Evolutionary conservation across 2,888 invertebrate genomes (phyloP).

Genomic region (Drosophila cognata): DNA sequence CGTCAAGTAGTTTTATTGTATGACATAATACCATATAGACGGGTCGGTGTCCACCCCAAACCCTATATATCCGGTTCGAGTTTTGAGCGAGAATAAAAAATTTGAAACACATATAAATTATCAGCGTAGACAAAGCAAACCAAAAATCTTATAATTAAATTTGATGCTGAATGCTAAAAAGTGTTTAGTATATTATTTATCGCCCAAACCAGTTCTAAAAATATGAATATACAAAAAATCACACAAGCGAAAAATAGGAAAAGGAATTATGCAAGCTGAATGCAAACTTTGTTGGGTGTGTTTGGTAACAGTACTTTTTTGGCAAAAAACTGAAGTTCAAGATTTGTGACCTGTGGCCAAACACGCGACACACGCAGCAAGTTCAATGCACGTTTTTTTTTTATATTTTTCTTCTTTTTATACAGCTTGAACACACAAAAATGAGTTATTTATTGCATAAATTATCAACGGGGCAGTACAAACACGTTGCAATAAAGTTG

Average conservation of each 20-base stretch:
- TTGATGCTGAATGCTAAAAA: constrained; percentile 61
- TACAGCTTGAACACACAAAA: not conserved
- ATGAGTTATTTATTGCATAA: constrained; percentile 24
- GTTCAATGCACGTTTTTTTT: constrained; percentile 57
- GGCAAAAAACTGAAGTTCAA: constrained; percentile 38
- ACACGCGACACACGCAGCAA: constrained; percentile 19
- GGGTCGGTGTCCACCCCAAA: constrained; percentile 21
- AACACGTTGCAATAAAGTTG: constrained; percentile 26
- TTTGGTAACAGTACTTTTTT: constrained; percentile 27
- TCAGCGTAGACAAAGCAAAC: constrained; percentile 32
- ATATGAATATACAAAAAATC: constrained; percentile 9
- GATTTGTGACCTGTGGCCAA: constrained; percentile 31
- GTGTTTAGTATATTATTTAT: constrained; percentile 63
- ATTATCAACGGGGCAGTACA: constrained; percentile 11
- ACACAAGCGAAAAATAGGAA: not conserved
- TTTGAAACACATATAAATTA: constrained; percentile 53
- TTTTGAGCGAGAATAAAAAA: constrained; percentile 20
- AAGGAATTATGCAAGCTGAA: constrained; percentile 23
- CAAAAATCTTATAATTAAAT: constrained; percentile 60
- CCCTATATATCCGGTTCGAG: constrained; percentile 63
- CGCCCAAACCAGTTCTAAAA: constrained; percentile 60
- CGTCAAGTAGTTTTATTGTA: constrained; percentile 26
- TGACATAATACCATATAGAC: constrained; percentile 59
- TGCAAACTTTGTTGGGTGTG: constrained; percentile 20
- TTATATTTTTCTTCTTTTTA: constrained; percentile 8